Base-by-base conservation (phyloP, 2,888 invertebrate species). In the Serripes groenlandicus region DNA sequence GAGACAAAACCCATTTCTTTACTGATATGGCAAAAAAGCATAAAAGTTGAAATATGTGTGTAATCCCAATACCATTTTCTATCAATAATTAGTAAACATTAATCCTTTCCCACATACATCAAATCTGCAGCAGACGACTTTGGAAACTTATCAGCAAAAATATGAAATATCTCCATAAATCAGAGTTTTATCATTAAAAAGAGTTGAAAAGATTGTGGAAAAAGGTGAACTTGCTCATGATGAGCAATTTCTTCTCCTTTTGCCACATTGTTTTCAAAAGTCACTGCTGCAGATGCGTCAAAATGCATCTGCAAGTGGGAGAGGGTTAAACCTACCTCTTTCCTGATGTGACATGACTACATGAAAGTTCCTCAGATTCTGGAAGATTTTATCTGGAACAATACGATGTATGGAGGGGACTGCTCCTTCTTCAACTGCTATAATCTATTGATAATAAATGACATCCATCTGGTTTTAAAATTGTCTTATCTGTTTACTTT, bases 311-410 rank as follows among this genome's bases (percentile, higher is more conserved):
- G 7, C 15, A 15, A 7, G 7, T 42, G 42, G 42, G 42, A 42
- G 15, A 42, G 42, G 2, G 49, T 21, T 21, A 49, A 21, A 2
- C 4, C 9, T 81, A 92, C 92, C 86, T 79, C 81, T 85, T 70
- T 93, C 93, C 66, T 83, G 82, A 64, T 93, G 92, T 0, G 89
- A 89, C 88, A 93, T 90, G 34, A 93, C 87, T 32, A 81, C 64
- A 68, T 91, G 90, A 72, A 93, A 93, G 23, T 81, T 79, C 35
- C 86, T 83, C 42, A 93, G 85, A 76, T 93, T 93, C 73, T 84
- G 77, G 78, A 91, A 92, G 9, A 91, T 90, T 60, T 91, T 89
- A 52, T 90, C 81, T 11, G 86, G 76, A 11, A 85, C 68, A 52
- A 93, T 90, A 28, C 88, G 54, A 62, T 90, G 83, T n/a, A 92